A percentile compares a stretch with the other conserved stretches of the same genome.
Evolutionary conservation across 2,113 vertebrate species (phyloP).

Genomic region (Lepus timidus): DNA sequence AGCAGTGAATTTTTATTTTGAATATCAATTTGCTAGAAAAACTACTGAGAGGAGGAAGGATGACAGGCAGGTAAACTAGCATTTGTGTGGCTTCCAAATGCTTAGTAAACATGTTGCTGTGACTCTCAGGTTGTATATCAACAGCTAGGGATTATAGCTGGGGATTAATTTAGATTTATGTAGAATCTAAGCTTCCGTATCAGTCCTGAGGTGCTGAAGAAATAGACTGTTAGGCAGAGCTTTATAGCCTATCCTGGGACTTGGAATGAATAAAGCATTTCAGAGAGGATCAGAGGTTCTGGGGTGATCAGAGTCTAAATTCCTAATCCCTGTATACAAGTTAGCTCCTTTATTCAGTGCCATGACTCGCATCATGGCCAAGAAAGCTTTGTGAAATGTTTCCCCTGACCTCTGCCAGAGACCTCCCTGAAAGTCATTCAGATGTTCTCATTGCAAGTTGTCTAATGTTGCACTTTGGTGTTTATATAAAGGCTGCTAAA

Average conservation of each 20-base stretch:
- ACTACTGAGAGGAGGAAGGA: not conserved
- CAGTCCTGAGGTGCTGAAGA: conserved; percentile 60
- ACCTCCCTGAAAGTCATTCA: not conserved
- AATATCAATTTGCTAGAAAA: not conserved
- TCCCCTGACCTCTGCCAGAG: not conserved
- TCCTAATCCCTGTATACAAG: conserved; percentile 23
- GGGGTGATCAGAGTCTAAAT: conserved; percentile 21
- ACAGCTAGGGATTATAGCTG: not conserved
- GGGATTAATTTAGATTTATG: conserved; percentile 72
- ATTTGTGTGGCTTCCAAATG: conserved; percentile 67
- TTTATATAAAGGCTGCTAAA: not conserved
- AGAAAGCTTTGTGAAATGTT: not conserved
- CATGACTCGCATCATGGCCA: not conserved
- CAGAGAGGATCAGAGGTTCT: conserved; percentile 31
- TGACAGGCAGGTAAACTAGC: not conserved
- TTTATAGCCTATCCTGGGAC: not conserved
- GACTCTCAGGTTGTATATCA: conserved; percentile 47
- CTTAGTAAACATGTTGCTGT: conserved; percentile 56
- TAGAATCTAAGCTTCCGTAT: conserved; percentile 45
- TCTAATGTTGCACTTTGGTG: not conserved
- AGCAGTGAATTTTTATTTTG: not conserved
- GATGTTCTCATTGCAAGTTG: not conserved
- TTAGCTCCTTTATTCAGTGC: conserved; percentile 48
- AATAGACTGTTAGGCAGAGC: conserved; percentile 32
- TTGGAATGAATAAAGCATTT: conserved; percentile 40